phyloP scores from a whole-genome alignment of 2,888 invertebrate species.

The Rotaria socialis region DNA sequence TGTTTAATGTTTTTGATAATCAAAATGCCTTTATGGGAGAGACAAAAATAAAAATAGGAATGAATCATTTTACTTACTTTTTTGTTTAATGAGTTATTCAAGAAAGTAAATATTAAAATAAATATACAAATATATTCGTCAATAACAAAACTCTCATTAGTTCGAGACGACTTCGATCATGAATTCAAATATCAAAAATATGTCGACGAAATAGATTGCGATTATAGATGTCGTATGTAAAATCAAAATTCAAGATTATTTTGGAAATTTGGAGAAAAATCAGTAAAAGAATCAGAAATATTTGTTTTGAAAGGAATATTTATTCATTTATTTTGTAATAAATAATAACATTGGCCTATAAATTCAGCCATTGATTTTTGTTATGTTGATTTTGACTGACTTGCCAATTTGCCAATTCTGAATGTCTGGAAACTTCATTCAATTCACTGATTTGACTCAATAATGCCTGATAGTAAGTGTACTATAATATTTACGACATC shows the following conservation, averaged over 20 bases:
- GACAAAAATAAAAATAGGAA: neutral
- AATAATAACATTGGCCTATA: neutral
- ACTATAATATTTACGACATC: neutral
- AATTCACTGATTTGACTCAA: neutral
- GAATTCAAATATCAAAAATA: too few species aligned
- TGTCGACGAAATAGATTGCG: too few species aligned
- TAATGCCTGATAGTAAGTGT: conserved; percentile 13
- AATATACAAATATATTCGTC: too few species aligned
- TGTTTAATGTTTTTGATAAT: neutral
- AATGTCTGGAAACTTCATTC: neutral
- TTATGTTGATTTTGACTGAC: neutral
- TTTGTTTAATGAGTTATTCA: neutral
- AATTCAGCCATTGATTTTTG: neutral
- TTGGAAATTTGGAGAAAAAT: neutral
- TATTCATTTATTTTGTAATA: too few species aligned
- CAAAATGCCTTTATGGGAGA: neutral
- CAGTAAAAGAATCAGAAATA: too few species aligned
- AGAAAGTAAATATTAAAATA: neutral
- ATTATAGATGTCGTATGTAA: neutral
- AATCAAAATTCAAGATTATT: neutral
- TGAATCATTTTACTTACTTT: neutral
- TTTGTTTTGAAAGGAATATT: too few species aligned
- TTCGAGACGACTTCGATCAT: too few species aligned
- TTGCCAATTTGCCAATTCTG: too few species aligned
- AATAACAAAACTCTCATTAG: too few species aligned